Percentiles rank a stretch among this genome's conserved stretches.
Conservation (phyloP, 2,797 vertebrate genomes). For the Amniataba percoides region DNA sequence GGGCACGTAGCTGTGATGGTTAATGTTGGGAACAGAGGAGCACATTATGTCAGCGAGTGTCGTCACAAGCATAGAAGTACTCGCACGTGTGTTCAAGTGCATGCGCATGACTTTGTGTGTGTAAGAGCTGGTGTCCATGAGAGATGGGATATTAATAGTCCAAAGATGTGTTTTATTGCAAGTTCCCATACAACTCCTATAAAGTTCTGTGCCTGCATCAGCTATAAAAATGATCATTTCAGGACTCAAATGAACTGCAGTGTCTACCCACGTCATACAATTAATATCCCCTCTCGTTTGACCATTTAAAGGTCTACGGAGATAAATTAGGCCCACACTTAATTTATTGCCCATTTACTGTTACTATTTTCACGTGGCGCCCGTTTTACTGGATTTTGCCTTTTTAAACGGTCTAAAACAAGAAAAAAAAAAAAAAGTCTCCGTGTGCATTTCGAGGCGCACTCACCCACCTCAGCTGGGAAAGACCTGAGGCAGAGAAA, state of each 20-base stretch:
- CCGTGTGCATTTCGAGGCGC: slow-evolving; percentile 58
- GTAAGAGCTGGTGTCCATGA: slow-evolving; percentile 21
- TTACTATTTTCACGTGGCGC: slow-evolving; percentile 15
- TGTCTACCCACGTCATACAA: slow-evolving; percentile 11
- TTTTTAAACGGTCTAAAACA: slow-evolving; percentile 44
- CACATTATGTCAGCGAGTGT: slow-evolving; percentile 2
- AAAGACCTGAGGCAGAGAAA: slow-evolving; percentile 80
- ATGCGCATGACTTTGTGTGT: not conserved
- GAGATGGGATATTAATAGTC: slow-evolving; percentile 30
- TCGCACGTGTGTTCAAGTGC: slow-evolving; percentile 1
- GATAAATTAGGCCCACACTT: slow-evolving; percentile 28
- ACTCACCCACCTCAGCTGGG: slow-evolving; percentile 75
- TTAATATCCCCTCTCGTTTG: slow-evolving; percentile 7
- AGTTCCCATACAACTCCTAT: slow-evolving; percentile 15
- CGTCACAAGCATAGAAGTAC: not conserved
- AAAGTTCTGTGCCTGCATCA: slow-evolving; percentile 27
- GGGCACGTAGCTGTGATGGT: slow-evolving; percentile 8
- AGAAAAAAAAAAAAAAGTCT: slow-evolving; percentile 40
- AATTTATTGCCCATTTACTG: slow-evolving; percentile 31
- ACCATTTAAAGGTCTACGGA: slow-evolving; percentile 32
- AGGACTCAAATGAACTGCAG: slow-evolving; percentile 8
- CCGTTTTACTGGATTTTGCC: slow-evolving; percentile 35
- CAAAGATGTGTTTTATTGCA: slow-evolving; percentile 17
- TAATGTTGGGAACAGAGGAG: slow-evolving; percentile 20
- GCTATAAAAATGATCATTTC: slow-evolving; percentile 7